These are phyloP conservation scores for Drosophila nr. perissopoda DNA, from an alignment of 2,888 invertebrate genomes.

Conservation along the genomic window DNA sequence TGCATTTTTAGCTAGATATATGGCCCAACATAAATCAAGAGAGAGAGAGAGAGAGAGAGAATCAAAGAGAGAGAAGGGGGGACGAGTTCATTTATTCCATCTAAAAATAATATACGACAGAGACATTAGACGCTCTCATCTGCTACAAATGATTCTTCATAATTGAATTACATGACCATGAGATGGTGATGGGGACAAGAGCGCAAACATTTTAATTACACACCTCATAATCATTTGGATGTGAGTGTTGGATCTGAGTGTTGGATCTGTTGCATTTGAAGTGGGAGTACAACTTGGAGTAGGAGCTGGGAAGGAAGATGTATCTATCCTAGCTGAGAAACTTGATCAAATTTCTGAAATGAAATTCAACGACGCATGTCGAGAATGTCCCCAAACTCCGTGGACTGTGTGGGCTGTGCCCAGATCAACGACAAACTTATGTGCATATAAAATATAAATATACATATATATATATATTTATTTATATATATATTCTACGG, in stretches of 20 bases:
- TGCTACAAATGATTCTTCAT: conserved; percentile 77
- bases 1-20: conserved; percentile 29
- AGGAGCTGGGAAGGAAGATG: background rate
- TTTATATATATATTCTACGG: conserved; percentile 1
- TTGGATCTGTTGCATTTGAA: conserved; percentile 12
- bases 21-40: conserved; percentile 47
- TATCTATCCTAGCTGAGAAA: conserved; percentile 23
- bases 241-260: conserved; percentile 52
- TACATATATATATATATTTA: background rate
- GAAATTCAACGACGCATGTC: conserved; percentile 62
- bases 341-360: conserved; percentile 72
- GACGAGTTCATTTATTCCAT: conserved; percentile 4
- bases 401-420: conserved; percentile 36
- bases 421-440: conserved; percentile 25
- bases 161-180: conserved; percentile 75
- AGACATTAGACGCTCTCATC: conserved; percentile 65
- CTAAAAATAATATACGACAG: conserved; percentile 55
- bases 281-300: conserved; percentile 1
- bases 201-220: conserved; percentile 81
- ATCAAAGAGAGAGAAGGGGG: background rate
- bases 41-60: background rate
- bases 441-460: background rate
- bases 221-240: conserved; percentile 81
- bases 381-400: conserved; percentile 15
- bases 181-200: conserved; percentile 51